A percentile compares a stretch with the other conserved stretches of the same genome.
Evolutionary conservation across 2,797 vertebrate species (phyloP).

Genomic region (Premnoplex brunnescens): DNA sequence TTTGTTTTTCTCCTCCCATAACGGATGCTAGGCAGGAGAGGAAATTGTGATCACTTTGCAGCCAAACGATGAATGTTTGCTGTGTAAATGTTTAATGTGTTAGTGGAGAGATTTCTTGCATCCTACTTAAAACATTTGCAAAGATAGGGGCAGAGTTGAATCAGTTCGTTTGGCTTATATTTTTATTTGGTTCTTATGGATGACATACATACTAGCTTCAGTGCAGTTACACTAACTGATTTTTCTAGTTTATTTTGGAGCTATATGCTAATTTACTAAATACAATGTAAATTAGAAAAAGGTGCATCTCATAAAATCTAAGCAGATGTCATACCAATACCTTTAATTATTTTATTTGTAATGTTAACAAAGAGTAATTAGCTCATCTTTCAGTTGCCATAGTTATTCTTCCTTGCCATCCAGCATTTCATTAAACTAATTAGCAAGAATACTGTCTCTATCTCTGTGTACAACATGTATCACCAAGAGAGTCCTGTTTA

Average conservation of each 20-base stretch:
- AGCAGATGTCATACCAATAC: background rate
- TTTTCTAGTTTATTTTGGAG: background rate
- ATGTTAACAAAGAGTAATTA: slow-evolving; percentile 34
- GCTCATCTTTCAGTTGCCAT: slow-evolving; percentile 51
- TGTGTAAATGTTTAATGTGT: background rate
- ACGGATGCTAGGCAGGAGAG: background rate
- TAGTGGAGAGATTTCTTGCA: background rate
- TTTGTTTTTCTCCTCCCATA: background rate
- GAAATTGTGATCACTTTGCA: slow-evolving; percentile 10
- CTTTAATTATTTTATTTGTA: slow-evolving; percentile 39
- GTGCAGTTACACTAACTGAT: background rate
- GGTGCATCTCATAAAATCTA: background rate
- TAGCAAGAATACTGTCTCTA: background rate
- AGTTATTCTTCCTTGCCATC: slow-evolving; percentile 37
- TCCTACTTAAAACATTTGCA: background rate
- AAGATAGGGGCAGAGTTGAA: background rate
- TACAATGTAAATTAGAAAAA: background rate
- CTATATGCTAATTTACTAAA: background rate
- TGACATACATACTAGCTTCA: background rate
- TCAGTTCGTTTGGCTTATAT: background rate
- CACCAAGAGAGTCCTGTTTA: background rate
- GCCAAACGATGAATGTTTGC: background rate
- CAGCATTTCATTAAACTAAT: slow-evolving; percentile 37
- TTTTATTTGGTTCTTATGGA: background rate
- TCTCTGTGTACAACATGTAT: background rate